These are phyloP conservation scores for Philotrypesis tridentata DNA, from an alignment of 1,140 invertebrate species.

Conservation along the genomic window DNA sequence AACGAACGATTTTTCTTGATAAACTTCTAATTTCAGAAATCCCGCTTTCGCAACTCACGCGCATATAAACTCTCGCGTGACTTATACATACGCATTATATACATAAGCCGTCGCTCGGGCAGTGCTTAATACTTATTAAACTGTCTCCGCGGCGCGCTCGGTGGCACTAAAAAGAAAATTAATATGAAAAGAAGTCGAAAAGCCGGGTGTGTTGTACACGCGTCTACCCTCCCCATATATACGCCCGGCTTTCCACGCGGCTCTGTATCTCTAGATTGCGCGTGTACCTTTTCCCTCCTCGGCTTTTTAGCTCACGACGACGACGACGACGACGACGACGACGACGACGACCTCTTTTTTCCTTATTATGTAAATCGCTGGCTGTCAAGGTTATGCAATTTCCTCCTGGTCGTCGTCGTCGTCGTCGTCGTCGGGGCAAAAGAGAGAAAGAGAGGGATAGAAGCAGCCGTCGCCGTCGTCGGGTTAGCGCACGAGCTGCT, in stretches of 20 bases:
- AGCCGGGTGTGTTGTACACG: neutral
- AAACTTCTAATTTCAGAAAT: too few relatives aligned
- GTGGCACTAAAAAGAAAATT: neutral
- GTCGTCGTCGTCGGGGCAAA: neutral
- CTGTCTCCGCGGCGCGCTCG: neutral
- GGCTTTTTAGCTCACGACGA: neutral
- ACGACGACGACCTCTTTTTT: conserved; percentile 14
- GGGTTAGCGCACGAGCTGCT: neutral
- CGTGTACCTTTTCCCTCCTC: conserved; percentile 4
- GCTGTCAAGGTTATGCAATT: conserved; percentile 39
- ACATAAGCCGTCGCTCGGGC: too few relatives aligned
- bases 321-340: too few relatives aligned
- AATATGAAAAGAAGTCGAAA: neutral
- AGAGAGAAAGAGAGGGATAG: neutral
- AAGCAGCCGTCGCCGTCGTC: neutral
- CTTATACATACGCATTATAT: too few relatives aligned
- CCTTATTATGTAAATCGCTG: conserved; percentile 39
- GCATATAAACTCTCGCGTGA: too few relatives aligned
- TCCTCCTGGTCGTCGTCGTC: neutral
- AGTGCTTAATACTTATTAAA: conserved; percentile 18
- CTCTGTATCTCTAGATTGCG: conserved; percentile 5
- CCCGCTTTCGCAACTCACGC: too few relatives aligned
- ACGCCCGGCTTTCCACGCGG: neutral
- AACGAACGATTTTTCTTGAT: too few relatives aligned
- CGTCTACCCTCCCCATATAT: neutral